phyloP scores from a whole-genome alignment of 2,888 invertebrate genomes.

The Dinocampus coccinellae region DNA sequence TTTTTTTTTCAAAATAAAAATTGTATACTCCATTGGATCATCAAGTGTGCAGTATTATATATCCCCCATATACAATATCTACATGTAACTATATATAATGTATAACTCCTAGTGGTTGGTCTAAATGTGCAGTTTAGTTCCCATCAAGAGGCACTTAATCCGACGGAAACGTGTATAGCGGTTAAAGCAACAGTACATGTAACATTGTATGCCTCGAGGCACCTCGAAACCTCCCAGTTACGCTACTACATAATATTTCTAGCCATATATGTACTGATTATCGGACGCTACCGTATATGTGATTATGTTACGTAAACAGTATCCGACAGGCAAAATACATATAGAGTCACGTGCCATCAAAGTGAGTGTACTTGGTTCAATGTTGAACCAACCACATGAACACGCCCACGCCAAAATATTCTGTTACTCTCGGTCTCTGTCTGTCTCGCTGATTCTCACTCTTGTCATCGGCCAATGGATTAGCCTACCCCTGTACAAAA shows the following conservation, averaged over 20 bases:
- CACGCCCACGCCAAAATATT: slow-evolving; percentile 36
- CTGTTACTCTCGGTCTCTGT: not conserved
- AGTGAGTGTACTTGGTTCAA: slow-evolving; percentile 54
- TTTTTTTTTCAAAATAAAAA: too few relatives aligned
- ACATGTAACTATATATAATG: not conserved
- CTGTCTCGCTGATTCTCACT: slow-evolving; percentile 23
- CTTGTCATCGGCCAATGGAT: not conserved
- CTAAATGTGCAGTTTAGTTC: slow-evolving; percentile 58
- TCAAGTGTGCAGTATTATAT: too few relatives aligned
- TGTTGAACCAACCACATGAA: slow-evolving; percentile 47
- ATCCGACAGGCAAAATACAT: slow-evolving; percentile 30
- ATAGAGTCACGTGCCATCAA: slow-evolving; percentile 53
- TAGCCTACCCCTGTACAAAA: slow-evolving; percentile 31
- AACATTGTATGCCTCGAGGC: slow-evolving; percentile 16
- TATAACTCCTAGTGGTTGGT: slow-evolving; percentile 31
- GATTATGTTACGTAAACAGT: slow-evolving; percentile 59
- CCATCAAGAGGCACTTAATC: slow-evolving; percentile 65
- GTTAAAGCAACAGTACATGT: slow-evolving; percentile 51
- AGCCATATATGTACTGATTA: slow-evolving; percentile 33
- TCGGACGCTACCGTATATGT: slow-evolving; percentile 37
- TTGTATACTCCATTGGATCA: too few relatives aligned
- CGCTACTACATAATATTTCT: slow-evolving; percentile 26
- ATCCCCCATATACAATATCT: not conserved
- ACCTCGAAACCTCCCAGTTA: slow-evolving; percentile 19
- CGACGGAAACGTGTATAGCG: slow-evolving; percentile 52